Conservation (phyloP, 2,113 vertebrate species). For the Riparia riparia region DNA sequence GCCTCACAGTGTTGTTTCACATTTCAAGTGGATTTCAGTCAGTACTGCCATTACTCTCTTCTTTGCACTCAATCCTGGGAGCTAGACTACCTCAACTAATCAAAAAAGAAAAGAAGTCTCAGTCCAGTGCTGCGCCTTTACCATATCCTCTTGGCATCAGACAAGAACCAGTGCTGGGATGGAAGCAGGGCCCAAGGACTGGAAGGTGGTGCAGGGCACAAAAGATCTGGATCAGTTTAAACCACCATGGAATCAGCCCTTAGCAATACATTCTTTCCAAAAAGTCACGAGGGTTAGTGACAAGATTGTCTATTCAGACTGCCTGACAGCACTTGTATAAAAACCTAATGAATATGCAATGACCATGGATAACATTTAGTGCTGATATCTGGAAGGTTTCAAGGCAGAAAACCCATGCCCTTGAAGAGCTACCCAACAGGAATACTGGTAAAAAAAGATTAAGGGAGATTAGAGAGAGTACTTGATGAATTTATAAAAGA, state of each 20-base stretch:
- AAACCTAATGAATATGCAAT: not conserved
- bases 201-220: not conserved
- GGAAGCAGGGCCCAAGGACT: fast-evolving
- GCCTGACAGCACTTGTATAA: not conserved
- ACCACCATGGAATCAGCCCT: not conserved
- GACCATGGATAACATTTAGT: not conserved
- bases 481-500: not conserved
- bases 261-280: not conserved
- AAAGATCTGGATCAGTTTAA: not conserved
- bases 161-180: not conserved
- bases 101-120: not conserved
- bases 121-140: not conserved
- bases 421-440: not conserved
- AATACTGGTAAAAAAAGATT: not conserved
- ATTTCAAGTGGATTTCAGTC: not conserved
- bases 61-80: not conserved
- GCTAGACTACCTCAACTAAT: not conserved
- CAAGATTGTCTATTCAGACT: not conserved
- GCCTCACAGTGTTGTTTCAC: not conserved
- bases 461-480: not conserved
- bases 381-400: not conserved
- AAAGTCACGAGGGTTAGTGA: not conserved
- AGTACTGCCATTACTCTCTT: not conserved
- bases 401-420: not conserved
- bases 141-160: not conserved